Evolutionary conservation across 2,797 vertebrate genomes (phyloP).

Genomic region (Adelosebastes latens): DNA sequence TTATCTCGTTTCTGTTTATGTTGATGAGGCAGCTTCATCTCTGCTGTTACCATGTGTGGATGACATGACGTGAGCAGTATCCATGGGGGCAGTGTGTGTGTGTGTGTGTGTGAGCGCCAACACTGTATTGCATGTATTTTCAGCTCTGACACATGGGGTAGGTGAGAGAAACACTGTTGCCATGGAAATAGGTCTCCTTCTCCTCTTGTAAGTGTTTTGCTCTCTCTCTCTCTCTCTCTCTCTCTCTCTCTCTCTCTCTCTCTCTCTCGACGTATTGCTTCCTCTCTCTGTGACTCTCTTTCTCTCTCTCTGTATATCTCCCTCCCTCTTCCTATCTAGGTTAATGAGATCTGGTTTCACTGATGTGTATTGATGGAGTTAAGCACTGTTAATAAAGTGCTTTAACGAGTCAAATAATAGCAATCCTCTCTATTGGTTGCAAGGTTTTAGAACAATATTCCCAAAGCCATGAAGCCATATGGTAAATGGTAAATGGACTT

Average conservation of each 20-base stretch:
- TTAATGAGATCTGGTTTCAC: background rate
- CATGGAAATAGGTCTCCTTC: conserved; percentile 71
- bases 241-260: background rate
- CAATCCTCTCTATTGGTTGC: background rate
- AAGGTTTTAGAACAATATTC: too few relatives aligned
- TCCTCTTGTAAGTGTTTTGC: conserved; percentile 32
- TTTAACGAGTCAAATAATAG: background rate
- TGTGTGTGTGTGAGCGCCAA: background rate
- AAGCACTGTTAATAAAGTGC: background rate
- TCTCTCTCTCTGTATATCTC: background rate
- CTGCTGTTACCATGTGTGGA: conserved; percentile 37
- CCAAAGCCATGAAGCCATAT: background rate
- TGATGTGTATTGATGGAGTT: background rate
- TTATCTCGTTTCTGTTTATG: conserved; percentile 17
- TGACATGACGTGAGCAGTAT: conserved; percentile 57
- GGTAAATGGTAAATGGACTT: too few relatives aligned
- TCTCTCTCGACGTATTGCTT: background rate
- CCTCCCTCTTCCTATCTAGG: background rate
- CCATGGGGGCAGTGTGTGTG: conserved; percentile 29
- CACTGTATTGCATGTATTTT: conserved; percentile 60
- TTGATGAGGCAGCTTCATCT: conserved; percentile 39
- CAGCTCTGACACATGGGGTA: conserved; percentile 58
- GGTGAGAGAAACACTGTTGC: conserved; percentile 71
- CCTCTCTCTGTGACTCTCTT: background rate
- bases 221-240: background rate